Evolutionary conservation across 2,888 invertebrate genomes (phyloP).

Genomic region (Andrena bucephala): DNA sequence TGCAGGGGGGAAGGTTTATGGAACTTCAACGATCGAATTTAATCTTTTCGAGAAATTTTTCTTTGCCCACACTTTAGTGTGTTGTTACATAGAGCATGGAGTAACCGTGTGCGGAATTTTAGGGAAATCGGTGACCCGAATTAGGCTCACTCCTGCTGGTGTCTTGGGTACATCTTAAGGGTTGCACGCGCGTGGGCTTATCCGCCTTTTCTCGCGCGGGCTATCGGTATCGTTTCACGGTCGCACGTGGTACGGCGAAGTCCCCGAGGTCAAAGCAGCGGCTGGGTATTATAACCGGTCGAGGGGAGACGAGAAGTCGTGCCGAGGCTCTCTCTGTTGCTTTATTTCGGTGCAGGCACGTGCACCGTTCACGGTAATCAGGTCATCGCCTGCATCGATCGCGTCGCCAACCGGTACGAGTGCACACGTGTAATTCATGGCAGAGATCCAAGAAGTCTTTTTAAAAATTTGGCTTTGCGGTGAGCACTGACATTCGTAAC

Average conservation of each 20-base stretch:
- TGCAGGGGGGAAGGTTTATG: too few species aligned
- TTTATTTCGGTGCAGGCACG: slow-evolving; percentile 73
- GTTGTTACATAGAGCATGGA: background rate
- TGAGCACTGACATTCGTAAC: too few species aligned
- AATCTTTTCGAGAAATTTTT: too few species aligned
- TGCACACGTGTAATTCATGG: slow-evolving; percentile 55
- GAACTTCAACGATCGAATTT: too few species aligned
- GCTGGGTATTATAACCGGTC: slow-evolving; percentile 27
- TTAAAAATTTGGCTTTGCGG: too few species aligned
- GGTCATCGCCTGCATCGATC: slow-evolving; percentile 75
- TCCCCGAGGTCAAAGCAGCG: slow-evolving; percentile 61
- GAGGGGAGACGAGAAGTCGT: slow-evolving; percentile 38
- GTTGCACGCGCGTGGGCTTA: slow-evolving; percentile 1
- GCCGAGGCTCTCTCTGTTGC: slow-evolving; percentile 48
- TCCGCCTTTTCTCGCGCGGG: slow-evolving; percentile 8
- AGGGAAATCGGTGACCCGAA: too few species aligned
- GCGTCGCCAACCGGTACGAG: slow-evolving; percentile 55
- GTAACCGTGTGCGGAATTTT: background rate
- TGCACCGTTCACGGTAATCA: slow-evolving; percentile 69
- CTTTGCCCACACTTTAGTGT: too few species aligned
- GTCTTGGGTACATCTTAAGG: background rate
- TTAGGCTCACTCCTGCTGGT: too few species aligned
- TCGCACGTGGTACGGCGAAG: slow-evolving; percentile 64
- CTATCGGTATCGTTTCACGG: slow-evolving; percentile 52
- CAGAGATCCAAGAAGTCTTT: background rate